These are phyloP conservation scores for Takifugu bimaculatus DNA, from an alignment of 2,113 vertebrate species.

Conservation along the genomic window DNA sequence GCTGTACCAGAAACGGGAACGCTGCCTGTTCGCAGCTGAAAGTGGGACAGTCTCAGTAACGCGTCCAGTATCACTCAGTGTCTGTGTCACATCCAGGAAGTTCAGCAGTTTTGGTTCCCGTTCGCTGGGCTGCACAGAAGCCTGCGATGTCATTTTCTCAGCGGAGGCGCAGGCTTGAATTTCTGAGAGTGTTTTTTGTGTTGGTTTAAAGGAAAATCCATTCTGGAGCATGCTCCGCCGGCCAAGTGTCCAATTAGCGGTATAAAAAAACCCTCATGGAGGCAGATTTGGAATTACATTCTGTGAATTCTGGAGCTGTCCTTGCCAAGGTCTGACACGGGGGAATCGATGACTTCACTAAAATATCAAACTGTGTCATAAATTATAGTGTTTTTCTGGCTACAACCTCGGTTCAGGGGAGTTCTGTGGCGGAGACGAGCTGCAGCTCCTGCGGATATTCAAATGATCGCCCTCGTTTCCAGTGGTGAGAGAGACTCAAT, in stretches of 20 bases:
- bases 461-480: slow-evolving; percentile 60
- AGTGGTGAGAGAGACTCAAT: slow-evolving; percentile 57
- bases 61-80: not conserved
- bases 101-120: not conserved
- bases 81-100: not conserved
- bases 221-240: slow-evolving; percentile 49
- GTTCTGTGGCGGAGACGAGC: slow-evolving; percentile 49
- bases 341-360: slow-evolving; percentile 62
- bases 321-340: slow-evolving; percentile 54
- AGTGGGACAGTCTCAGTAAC: slow-evolving; percentile 37
- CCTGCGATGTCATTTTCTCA: slow-evolving; percentile 27
- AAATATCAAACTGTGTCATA: slow-evolving; percentile 64
- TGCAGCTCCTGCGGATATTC: slow-evolving; percentile 62
- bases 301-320: slow-evolving; percentile 41
- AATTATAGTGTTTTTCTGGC: slow-evolving; percentile 62
- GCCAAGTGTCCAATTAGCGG: slow-evolving; percentile 63
- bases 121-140: slow-evolving; percentile 13
- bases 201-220: slow-evolving; percentile 62
- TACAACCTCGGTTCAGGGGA: slow-evolving; percentile 52
- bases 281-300: slow-evolving; percentile 46
- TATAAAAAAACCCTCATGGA: slow-evolving; percentile 31
- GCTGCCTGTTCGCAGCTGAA: slow-evolving; percentile 38
- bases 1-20: slow-evolving; percentile 41
- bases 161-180: slow-evolving; percentile 28
- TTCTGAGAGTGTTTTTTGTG: slow-evolving; percentile 46